These are phyloP conservation scores for Zaprionus gabonicus DNA, from an alignment of 1,140 invertebrate genomes.

Conservation along the genomic window DNA sequence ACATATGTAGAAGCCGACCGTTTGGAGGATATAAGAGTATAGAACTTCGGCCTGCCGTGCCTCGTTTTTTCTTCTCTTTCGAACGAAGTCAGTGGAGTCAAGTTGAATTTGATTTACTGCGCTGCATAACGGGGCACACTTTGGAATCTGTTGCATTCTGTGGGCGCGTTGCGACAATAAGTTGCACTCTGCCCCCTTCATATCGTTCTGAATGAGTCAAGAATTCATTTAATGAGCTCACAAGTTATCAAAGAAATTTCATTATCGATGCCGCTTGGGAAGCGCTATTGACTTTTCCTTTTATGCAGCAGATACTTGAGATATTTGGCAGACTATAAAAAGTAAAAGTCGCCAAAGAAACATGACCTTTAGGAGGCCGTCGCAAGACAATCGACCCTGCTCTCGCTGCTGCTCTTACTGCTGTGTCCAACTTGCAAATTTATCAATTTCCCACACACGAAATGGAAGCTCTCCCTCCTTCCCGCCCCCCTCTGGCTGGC, in stretches of 20 bases:
- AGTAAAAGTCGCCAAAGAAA: constrained; percentile 54
- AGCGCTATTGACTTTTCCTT: neutral
- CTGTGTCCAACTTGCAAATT: constrained; percentile 39
- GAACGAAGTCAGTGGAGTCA: constrained; percentile 21
- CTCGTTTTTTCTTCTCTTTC: neutral
- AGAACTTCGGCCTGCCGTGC: too few relatives aligned
- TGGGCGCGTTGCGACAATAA: constrained; percentile 21
- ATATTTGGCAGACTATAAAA: constrained; percentile 23
- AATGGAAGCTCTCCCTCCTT: neutral
- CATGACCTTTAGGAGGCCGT: constrained; percentile 49
- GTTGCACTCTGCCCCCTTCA: constrained; percentile 12
- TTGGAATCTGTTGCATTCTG: constrained; percentile 10
- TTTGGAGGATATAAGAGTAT: too few relatives aligned
- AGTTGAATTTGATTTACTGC: constrained; percentile 36
- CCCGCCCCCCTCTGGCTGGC: neutral
- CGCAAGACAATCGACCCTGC: constrained; percentile 2
- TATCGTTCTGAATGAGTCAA: neutral
- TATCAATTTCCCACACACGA: constrained; percentile 55
- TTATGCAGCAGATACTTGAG: neutral
- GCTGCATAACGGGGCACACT: constrained; percentile 23
- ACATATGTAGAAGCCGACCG: too few relatives aligned
- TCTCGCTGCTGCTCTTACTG: neutral
- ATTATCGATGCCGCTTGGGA: neutral
- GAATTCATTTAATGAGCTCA: constrained; percentile 35
- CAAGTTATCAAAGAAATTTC: constrained; percentile 31